phyloP scores from a whole-genome alignment of 2,113 vertebrate species.

The Oncorhynchus nerka region DNA sequence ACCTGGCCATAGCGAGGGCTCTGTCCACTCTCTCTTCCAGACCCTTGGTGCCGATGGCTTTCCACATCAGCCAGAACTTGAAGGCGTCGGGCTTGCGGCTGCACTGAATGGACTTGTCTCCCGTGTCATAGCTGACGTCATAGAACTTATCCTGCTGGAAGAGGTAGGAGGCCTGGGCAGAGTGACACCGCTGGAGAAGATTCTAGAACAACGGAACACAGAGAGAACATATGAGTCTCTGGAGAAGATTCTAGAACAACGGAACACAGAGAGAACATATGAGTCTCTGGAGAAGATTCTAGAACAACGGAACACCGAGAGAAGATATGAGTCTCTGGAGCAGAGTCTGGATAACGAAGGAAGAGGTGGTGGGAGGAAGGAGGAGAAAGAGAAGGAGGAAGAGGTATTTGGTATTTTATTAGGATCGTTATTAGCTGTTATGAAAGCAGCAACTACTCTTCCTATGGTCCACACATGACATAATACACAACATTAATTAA shows the following conservation, averaged over 20 bases:
- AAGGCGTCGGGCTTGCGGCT: constrained; percentile 81
- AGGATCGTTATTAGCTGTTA: no score
- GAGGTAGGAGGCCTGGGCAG: constrained; percentile 77
- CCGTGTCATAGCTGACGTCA: constrained; percentile 71
- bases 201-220: constrained; percentile 51
- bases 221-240: background rate
- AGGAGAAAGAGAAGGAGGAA: background rate
- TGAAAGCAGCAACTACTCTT: no score
- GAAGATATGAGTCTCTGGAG: constrained; percentile 54
- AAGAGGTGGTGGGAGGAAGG: background rate
- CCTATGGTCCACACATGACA: no score
- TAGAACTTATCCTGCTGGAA: constrained; percentile 88
- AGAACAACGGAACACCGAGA: background rate
- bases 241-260: background rate
- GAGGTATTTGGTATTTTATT: background rate
- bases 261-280: background rate
- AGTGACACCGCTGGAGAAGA: constrained; percentile 75
- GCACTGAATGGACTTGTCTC: constrained; percentile 83
- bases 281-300: constrained; percentile 75
- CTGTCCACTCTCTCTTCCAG: constrained; percentile 72
- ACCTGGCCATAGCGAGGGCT: constrained; percentile 74
- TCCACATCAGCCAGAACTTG: constrained; percentile 89
- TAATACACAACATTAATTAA: no score
- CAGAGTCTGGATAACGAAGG: background rate
- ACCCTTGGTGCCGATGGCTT: constrained; percentile 73